Base-by-base conservation (phyloP, 2,113 vertebrate genomes). In the Ramphastos sulfuratus region DNA sequence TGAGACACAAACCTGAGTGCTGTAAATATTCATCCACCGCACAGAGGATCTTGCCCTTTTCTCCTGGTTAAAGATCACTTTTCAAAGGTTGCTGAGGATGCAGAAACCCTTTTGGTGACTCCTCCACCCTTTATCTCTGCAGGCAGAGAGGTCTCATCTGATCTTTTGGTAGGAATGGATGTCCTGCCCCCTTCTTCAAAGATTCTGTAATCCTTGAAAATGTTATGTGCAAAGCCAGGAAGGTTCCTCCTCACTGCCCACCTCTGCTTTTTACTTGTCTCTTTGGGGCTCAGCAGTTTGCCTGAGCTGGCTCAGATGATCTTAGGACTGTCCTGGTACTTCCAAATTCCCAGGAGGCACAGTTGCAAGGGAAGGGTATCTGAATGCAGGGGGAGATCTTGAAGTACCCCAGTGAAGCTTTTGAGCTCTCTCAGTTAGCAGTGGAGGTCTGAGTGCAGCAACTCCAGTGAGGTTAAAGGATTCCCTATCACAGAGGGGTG, bases 1-100 rank as follows among this genome's bases (percentile, higher is more conserved):
- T 11, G 16, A 71, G 50, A 35, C 13, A 39, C 46, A 85, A 82
- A 85, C 0, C 0, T 54, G 15, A 10, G 6, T 0, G 2, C 37
- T 76, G 7, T 30, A 69, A 42, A 31, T 3, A 37, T 17, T 42
- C 4, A 30, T 7, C 15, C 18, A 13, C 28, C 54, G 25, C n/a
- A 35, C 27, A 59, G 44, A 60, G 66, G 7, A 56, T 28, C 52
- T 70, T 76, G 42, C 20, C 55, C 50, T 59, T 46, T n/a, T 30
- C 46, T 20, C 67, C n/a, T n/a, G n/a, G n/a, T n/a, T n/a, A n/a
- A n/a, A n/a, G n/a, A n/a, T n/a, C 4, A 3, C 50, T 76, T 92
- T 85, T 88, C 80, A 92, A 88, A 93, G 80, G 60, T 24, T 92
- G 20, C 67, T 74, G 83, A 14, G 66, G 59, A 37, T 42, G 46